Percentiles rank a stretch among this genome's conserved stretches.
Conservation (phyloP, 2,113 vertebrate genomes). For the Alexandromys fortis region DNA sequence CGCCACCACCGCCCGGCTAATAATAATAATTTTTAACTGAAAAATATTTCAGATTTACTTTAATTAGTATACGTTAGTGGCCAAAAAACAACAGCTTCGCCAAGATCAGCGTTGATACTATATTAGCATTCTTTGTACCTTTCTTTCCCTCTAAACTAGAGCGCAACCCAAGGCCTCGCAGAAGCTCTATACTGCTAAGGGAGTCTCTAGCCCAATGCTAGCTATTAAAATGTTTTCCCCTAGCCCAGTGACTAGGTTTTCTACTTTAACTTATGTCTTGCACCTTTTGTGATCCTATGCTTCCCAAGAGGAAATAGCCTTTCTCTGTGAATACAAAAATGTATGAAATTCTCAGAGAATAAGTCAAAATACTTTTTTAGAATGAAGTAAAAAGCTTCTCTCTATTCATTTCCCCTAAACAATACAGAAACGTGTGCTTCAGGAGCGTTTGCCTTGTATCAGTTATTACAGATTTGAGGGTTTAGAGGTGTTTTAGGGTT, state of each 20-base stretch:
- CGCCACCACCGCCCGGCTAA: no score
- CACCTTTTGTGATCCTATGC: neutral
- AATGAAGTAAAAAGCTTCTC: neutral
- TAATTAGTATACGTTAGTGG: neutral
- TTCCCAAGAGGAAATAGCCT: neutral
- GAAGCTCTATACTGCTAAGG: neutral
- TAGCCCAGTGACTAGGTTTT: neutral
- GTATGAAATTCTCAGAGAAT: neutral
- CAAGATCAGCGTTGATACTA: neutral
- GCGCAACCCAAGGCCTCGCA: neutral
- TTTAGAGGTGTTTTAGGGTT: neutral
- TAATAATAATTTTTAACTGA: neutral
- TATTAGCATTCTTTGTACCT: neutral
- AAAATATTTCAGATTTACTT: conserved; percentile 7
- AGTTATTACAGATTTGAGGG: no score
- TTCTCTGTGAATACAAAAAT: neutral
- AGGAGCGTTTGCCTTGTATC: neutral
- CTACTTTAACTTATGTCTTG: neutral
- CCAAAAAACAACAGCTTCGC: neutral
- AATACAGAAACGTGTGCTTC: neutral
- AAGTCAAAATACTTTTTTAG: neutral
- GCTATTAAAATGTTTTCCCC: neutral
- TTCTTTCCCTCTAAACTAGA: neutral
- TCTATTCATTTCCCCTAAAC: neutral
- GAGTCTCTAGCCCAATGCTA: neutral